Evolutionary conservation across 2,888 invertebrate genomes (phyloP), one percentile per base, ranked within the genome.

Genomic region (Cryptops parisi): DNA sequence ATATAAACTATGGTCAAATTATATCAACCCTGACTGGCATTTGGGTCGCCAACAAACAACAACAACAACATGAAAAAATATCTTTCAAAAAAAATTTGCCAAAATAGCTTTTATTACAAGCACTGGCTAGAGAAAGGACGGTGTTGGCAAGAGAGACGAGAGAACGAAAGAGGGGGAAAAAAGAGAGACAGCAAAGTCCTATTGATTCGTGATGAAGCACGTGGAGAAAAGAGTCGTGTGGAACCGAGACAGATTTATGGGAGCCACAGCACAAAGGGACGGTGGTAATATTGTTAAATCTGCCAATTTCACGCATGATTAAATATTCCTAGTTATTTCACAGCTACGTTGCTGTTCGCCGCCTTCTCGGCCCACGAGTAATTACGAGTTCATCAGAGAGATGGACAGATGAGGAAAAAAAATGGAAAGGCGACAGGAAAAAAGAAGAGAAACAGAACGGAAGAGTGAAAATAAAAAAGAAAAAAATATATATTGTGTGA

Each of bases 251-350:
- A 41, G 43, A 41, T 41, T 41, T 41, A 41, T 19, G 43, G 43
- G 6, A 12, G 12, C n/a, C 43, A 41, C 43, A 41, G 9, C 43
- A 41, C 43, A 41, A 41, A 12, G 43, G 43, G 43, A 21, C n/a
- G 12, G 17, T 6, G 43, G 43, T 12, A 41, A 41, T 41, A 41
- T 41, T 41, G 43, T 41, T 5, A 49, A 49, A 49, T 39, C 49
- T 49, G 49, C 39, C 49, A 49, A 49, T 49, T 49, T 49, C 49
- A 49, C 49, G 39, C 49, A 39, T 49, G 49, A 49, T 49, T 49
- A 49, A 39, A 49, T 39, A 49, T 47, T 47, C 47, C 27, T 19
- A 12, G 39, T 33, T 33, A 33, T 33, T 33, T 33, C 33, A 33
- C 33, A 33, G 33, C 33, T 15, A 33, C 6, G 33, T 15, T 15